phyloP scores from a whole-genome alignment of 2,113 vertebrate species.

The Gadus chalcogrammus region DNA sequence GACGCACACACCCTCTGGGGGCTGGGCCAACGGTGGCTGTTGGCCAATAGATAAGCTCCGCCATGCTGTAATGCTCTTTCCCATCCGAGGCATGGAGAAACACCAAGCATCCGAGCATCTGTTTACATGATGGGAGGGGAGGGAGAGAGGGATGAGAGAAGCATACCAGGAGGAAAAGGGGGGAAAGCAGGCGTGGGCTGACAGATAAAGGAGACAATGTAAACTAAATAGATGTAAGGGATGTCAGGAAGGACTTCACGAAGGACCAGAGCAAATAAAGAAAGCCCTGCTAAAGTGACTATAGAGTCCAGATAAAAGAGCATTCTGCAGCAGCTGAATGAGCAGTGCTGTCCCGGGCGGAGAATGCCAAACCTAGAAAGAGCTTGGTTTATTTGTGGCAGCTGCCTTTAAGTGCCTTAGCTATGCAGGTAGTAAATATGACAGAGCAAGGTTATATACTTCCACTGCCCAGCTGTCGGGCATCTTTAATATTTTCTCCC shows the following conservation, averaged over 20 bases:
- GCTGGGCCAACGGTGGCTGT: conserved; percentile 55
- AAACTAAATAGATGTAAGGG: conserved; percentile 33
- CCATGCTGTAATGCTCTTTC: conserved; percentile 56
- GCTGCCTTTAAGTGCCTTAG: conserved; percentile 61
- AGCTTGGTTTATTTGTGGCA: conserved; percentile 65
- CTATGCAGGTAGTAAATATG: conserved; percentile 71
- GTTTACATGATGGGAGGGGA: conserved; percentile 47
- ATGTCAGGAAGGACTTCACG: conserved; percentile 37
- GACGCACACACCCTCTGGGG: conserved; percentile 47
- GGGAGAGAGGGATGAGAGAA: background rate
- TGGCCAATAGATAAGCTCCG: conserved; percentile 65
- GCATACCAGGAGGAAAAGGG: background rate
- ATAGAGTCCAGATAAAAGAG: conserved; percentile 40
- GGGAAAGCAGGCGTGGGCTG: conserved; percentile 32
- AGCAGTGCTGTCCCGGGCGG: conserved; percentile 33
- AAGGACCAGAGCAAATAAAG: conserved; percentile 62
- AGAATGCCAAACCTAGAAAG: conserved; percentile 67
- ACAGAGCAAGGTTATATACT: conserved; percentile 66
- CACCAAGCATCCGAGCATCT: conserved; percentile 48
- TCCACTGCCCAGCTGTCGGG: conserved; percentile 59
- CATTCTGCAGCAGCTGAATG: conserved; percentile 32
- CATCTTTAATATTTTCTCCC: conserved; percentile 59
- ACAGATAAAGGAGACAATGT: conserved; percentile 29
- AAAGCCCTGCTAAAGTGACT: conserved; percentile 65
- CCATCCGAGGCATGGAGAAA: conserved; percentile 59